Base-by-base conservation (phyloP, 1,140 invertebrate species). In the Neotoxoptera formosana region DNA sequence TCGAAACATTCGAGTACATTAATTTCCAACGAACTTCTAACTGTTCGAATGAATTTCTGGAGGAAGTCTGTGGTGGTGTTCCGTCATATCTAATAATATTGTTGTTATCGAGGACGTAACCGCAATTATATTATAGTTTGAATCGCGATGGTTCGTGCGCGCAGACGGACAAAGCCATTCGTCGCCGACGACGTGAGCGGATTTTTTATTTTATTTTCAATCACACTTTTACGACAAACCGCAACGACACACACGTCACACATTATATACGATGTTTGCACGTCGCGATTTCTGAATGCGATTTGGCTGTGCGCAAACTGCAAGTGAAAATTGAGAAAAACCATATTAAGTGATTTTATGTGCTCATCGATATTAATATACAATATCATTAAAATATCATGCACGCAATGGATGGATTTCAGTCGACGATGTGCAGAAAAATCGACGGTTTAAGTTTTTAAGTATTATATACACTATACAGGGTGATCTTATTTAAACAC, bases 201-300 rank as follows among this genome's bases (percentile, higher is more conserved):
- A 76, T 76, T 76, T 76, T 67, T 34, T 76, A n/a, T 76, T 76
- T 34, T n/a, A 76, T 76, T 34, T 76, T 76, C 60, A 76, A 76
- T 76, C 23, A n/a, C 0, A 34, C 4, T 76, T n/a, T n/a, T 76
- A 76, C n/a, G n/a, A 76, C 60, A 67, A 67, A 67, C 30, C n/a
- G n/a, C 14, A 76, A 53, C 20, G 51, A 51, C 14, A n/a, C 14
- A n/a, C 11, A 14, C 60, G 11, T 67, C 7, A 56, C 25, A 53
- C 3, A 23, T 53, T 53, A 53, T 76, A 76, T n/a, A 76, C n/a
- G 4, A n/a, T 20, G 60, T 76, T 76, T n/a, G 30, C 30, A n/a
- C 30, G 14, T 76, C 14, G 14, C 11, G 23, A 76, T 76, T 76
- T 17, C 60, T 9, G 25, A n/a, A 30, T 67, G 25, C 23, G 23